These are phyloP conservation scores for Silurus meridionalis DNA, from an alignment of 2,113 vertebrate genomes.

Conservation along the genomic window DNA sequence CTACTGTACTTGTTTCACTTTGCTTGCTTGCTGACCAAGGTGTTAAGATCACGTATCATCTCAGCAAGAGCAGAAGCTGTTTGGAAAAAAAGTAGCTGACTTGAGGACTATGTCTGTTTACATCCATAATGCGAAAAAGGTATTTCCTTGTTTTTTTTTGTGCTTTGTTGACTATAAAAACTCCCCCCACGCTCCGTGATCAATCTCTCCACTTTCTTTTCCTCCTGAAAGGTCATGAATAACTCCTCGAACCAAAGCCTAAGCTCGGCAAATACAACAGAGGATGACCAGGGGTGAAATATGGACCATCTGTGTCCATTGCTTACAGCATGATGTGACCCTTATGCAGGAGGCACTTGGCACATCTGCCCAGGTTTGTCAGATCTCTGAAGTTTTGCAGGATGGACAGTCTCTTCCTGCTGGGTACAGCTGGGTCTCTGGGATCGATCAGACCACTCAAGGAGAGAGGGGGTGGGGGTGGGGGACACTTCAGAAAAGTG, in stretches of 20 bases:
- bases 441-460: slow-evolving; percentile 46
- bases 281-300: slow-evolving; percentile 61
- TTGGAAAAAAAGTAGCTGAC: too few species aligned
- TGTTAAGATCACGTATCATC: too few species aligned
- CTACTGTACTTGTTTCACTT: not conserved
- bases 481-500: not conserved
- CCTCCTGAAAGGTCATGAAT: slow-evolving; percentile 46
- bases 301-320: slow-evolving; percentile 67
- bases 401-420: slow-evolving; percentile 54
- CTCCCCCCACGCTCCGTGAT: slow-evolving; percentile 16
- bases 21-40: not conserved
- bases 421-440: slow-evolving; percentile 57
- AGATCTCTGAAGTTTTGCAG: slow-evolving; percentile 53
- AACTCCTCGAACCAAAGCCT: slow-evolving; percentile 41
- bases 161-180: not conserved
- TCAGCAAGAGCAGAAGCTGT: too few species aligned
- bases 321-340: slow-evolving; percentile 61
- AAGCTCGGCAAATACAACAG: slow-evolving; percentile 47
- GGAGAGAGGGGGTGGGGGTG: slow-evolving; percentile 8
- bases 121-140: not conserved
- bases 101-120: not conserved
- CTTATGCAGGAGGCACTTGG: slow-evolving; percentile 57
- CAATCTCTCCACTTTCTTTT: slow-evolving; percentile 1
- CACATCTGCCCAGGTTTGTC: slow-evolving; percentile 63
- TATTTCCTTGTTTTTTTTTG: not conserved